Base-by-base conservation (phyloP, 2,888 invertebrate genomes). In the Sinodicranocentrus sp. region DNA sequence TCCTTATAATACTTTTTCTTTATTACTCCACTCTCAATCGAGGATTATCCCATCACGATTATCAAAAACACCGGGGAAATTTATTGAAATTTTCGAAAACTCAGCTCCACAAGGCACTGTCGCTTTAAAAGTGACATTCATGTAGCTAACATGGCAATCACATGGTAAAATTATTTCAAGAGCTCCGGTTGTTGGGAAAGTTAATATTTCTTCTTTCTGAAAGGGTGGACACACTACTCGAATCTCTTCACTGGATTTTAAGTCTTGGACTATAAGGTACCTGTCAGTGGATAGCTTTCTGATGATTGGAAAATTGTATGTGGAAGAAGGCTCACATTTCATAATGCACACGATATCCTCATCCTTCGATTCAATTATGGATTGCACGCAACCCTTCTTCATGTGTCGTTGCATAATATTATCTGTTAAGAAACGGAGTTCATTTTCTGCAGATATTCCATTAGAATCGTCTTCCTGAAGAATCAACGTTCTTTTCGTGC, bases 131-230 rank as follows among this genome's bases (percentile, higher is more conserved):
- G 23, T 33, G 1, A 39, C 2, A 10, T 23, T 43, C 17, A 26
- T 17, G 17, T 61, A 75, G 17, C 82, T 61, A 19, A 82, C 65
- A 8, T 82, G 82, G 52, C 82, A 82, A 26, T 82, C 82, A 52
- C 82, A 82, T 5, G 82, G 82, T 48, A 82, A 26, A 61, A 82
- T 52, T 0, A 82, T 48, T 61, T 82, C 82, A 3, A 82, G 39
- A 2, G 82, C 52, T 15, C 82, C 82, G 0, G 75, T 82, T 8
- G 44, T 5, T 33, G 73, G 75, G 75, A 82, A 82, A 1, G 26
- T 44, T 25, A 82, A 33, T 13, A 67, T 75, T 61, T 82, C 82
- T 43, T 82, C 75, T 52, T 82, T 82, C 25, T 82, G 82, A 23
- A 82, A 82, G 0, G 75, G 82, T 19, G 82, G 82, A 39, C 82